A percentile compares a stretch with the other conserved stretches of the same genome.
Conservation (phyloP, 2,888 invertebrate genomes). For the Heteropelma amictum region DNA sequence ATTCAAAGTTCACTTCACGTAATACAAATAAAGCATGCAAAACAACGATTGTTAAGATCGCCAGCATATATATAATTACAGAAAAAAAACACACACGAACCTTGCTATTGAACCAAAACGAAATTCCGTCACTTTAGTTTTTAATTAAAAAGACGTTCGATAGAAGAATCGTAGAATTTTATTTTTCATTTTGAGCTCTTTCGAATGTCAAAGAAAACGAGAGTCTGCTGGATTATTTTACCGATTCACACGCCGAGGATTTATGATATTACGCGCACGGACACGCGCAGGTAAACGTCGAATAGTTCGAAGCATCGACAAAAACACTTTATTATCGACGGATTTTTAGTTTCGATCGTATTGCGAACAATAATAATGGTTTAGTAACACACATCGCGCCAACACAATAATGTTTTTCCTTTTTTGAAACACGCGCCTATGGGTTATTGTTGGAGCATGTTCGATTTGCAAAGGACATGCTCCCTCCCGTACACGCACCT, state of each 20-base stretch:
- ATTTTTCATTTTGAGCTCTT: no score
- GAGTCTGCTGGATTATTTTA: no score
- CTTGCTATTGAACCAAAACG: no score
- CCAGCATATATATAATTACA: no score
- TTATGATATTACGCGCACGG: not conserved
- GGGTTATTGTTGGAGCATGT: slow-evolving; percentile 27
- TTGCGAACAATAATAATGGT: no score
- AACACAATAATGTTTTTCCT: slow-evolving; percentile 40
- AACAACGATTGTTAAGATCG: no score
- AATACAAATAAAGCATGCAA: no score
- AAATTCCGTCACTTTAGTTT: not conserved
- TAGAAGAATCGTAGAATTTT: no score
- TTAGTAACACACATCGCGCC: no score
- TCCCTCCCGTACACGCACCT: not conserved
- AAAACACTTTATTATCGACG: slow-evolving; percentile 2
- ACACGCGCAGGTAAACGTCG: not conserved
- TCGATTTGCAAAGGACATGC: slow-evolving; percentile 28
- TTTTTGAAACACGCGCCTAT: slow-evolving; percentile 59
- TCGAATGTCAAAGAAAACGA: not conserved
- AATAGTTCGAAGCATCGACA: not conserved
- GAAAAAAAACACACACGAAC: no score
- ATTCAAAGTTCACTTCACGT: no score
- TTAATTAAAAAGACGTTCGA: no score
- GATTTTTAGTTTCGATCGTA: not conserved
- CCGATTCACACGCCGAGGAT: not conserved